phyloP scores from a whole-genome alignment of 1,140 invertebrate genomes.

The Cyclina sinensis region DNA sequence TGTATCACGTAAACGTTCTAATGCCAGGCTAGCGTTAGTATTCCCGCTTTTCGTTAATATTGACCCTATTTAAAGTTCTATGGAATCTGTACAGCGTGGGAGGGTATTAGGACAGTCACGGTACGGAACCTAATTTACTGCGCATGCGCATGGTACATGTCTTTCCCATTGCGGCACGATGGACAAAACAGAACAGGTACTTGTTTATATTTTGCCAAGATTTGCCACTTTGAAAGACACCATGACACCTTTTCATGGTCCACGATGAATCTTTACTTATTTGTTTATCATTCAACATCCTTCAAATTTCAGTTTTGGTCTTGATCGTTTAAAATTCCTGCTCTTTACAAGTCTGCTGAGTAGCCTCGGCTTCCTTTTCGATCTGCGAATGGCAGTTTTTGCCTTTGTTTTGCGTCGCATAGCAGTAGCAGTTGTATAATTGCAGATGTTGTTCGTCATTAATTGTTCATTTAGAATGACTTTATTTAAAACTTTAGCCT shows the following conservation, averaged over 20 bases:
- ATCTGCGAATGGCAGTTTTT: conserved; percentile 25
- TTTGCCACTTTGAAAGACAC: not conserved
- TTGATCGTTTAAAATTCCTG: not conserved
- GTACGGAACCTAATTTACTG: conserved; percentile 41
- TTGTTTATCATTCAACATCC: not conserved
- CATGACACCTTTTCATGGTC: not conserved
- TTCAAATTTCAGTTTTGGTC: not conserved
- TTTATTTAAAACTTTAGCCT: not conserved
- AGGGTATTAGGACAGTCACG: conserved; percentile 39
- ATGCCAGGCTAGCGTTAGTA: too few relatives aligned
- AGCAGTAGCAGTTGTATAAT: not conserved
- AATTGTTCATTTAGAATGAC: not conserved
- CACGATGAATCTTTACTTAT: not conserved
- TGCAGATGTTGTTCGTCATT: conserved; percentile 10
- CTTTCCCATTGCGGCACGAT: conserved; percentile 38
- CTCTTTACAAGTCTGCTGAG: not conserved
- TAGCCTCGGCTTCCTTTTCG: conserved; percentile 33
- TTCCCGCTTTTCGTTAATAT: too few relatives aligned
- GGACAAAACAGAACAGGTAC: conserved; percentile 57
- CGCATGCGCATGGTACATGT: conserved; percentile 41
- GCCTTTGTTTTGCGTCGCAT: not conserved
- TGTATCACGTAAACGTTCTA: too few relatives aligned
- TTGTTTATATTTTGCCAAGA: conserved; percentile 41
- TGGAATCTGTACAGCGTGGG: conserved; percentile 5
- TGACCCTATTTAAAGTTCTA: not conserved